Evolutionary conservation across 2,113 vertebrate genomes (phyloP).

Genomic region (Paedocypris sp.): DNA sequence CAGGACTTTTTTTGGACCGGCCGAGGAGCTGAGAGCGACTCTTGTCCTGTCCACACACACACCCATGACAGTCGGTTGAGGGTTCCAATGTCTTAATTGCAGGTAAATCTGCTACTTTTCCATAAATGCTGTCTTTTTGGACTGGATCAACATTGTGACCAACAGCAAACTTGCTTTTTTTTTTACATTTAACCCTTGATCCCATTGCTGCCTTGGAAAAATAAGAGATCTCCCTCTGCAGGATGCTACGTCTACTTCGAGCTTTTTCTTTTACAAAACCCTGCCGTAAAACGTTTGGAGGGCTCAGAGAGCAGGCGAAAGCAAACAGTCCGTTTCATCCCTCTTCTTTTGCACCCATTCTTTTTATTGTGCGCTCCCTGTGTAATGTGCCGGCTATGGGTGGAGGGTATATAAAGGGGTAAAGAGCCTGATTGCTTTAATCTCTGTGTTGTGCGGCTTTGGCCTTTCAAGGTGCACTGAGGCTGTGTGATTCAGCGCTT

Average conservation of each 20-base stretch:
- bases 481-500: slow-evolving; percentile 84
- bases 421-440: slow-evolving; percentile 79
- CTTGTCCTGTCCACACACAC: too few relatives aligned
- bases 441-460: slow-evolving; percentile 78
- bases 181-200: slow-evolving; percentile 66
- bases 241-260: slow-evolving; percentile 9
- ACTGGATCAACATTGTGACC: slow-evolving; percentile 56
- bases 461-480: slow-evolving; percentile 88
- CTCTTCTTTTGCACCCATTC: slow-evolving; percentile 23
- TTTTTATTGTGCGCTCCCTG: slow-evolving; percentile 39
- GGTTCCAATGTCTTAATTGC: too few relatives aligned
- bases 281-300: slow-evolving; percentile 40
- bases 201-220: slow-evolving; percentile 54
- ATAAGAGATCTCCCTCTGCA: slow-evolving; percentile 39
- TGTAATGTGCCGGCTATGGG: slow-evolving; percentile 20
- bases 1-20: slow-evolving; percentile 78
- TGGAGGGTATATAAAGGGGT: slow-evolving; percentile 49
- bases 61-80: too few relatives aligned
- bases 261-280: slow-evolving; percentile 15
- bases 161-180: slow-evolving; percentile 53
- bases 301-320: slow-evolving; percentile 45
- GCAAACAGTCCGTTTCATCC: slow-evolving; percentile 52
- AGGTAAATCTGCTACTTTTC: too few relatives aligned
- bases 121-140: too few relatives aligned
- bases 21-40: slow-evolving; percentile 83